Percentiles rank a stretch among this genome's conserved stretches.
Conservation (phyloP, 2,888 invertebrate species). For the Plebejus melissa region DNA sequence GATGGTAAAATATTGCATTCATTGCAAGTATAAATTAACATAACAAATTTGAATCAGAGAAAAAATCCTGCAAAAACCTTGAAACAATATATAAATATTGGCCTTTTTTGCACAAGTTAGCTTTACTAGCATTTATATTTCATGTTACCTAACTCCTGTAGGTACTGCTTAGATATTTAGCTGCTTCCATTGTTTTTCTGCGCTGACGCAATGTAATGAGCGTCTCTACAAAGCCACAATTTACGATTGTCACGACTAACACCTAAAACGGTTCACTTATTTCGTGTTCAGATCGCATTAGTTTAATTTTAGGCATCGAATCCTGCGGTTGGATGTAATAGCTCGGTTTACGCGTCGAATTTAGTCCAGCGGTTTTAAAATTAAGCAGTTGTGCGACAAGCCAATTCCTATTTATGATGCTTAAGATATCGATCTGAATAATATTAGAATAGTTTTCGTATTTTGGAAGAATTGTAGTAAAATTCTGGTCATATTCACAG, state of each 20-base stretch:
- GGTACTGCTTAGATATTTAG: background rate
- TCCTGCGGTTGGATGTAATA: constrained; percentile 60
- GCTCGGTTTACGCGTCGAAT: constrained; percentile 59
- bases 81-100: background rate
- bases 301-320: constrained; percentile 58
- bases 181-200: background rate
- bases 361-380: constrained; percentile 42
- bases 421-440: constrained; percentile 35
- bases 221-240: constrained; percentile 36
- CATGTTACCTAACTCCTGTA: background rate
- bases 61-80: background rate
- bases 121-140: too few species aligned
- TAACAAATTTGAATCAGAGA: background rate
- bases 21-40: background rate
- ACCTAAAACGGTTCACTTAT: constrained; percentile 53
- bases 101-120: too few species aligned
- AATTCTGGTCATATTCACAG: background rate
- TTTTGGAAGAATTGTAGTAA: too few species aligned
- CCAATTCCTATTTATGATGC: constrained; percentile 26
- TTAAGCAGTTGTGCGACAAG: constrained; percentile 16
- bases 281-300: constrained; percentile 58
- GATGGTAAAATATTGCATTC: background rate
- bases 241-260: constrained; percentile 41
- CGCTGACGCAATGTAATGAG: background rate
- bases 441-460: too few species aligned